Evolutionary conservation across 2,888 invertebrate genomes (phyloP), one percentile per base, ranked within the genome.

Genomic region (Lymantria dispar): DNA sequence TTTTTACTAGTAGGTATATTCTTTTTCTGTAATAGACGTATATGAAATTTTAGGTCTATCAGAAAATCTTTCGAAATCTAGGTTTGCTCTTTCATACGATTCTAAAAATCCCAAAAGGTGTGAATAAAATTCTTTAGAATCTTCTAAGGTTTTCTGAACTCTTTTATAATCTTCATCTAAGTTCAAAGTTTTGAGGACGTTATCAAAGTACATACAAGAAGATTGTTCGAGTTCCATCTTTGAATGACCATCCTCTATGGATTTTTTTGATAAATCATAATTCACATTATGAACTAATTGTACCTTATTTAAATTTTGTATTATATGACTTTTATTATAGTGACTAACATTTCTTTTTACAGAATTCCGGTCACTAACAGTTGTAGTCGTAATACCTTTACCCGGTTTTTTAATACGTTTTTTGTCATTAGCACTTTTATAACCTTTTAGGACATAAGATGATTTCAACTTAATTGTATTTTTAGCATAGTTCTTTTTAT

Each of bases 61-160:
- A n/a, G 72, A 68, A 12, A 74, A 54, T 57, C 73, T 78, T 52
- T 74, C 60, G 54, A 80, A 80, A 50, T 80, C 76, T 43, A 54
- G 66, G 54, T 84, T 84, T 12, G 78, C 83, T 51, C 65, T 77
- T 67, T 85, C 78, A 62, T 78, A 84, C 49, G 65, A 71, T 42
- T 76, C 61, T 48, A 87, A 69, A 43, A 82, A 58, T 49, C 60
- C 58, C 10, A 67, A 50, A 12, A 84, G 54, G 14, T 80, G 64
- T 11, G 54, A 45, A 45, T 81, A 74, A 64, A 75, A 78, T 8
- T 51, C 58, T 43, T 72, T 75, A 15, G 82, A 72, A 62, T 77
- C 67, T 48, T 67, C 47, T 48, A 83, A 59, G 15, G 74, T 74
- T 54, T 68, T 71, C 36, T 62, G 56, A 33, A 73, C 57, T 54